Conservation (phyloP, 2,888 invertebrate species). For the Eupithecia inturbata region DNA sequence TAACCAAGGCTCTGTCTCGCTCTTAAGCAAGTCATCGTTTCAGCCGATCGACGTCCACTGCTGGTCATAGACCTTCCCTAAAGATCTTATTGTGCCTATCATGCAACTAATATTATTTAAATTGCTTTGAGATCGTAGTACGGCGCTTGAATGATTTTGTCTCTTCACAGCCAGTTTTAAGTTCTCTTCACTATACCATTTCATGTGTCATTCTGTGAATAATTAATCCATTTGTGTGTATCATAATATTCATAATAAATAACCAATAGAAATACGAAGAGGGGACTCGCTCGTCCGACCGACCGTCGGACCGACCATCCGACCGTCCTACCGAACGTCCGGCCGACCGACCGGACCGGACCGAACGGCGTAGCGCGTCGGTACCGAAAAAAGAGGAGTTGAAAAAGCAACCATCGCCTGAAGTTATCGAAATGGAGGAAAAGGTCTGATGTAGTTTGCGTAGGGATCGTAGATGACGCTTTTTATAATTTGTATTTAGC, state of each 20-base stretch:
- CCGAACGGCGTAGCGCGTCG: constrained; percentile 32
- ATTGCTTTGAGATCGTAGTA: background rate
- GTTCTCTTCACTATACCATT: constrained; percentile 8
- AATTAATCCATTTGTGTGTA: constrained; percentile 29
- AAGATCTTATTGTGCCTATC: background rate
- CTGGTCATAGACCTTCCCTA: background rate
- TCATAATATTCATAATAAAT: constrained; percentile 25
- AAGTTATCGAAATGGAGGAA: constrained; percentile 54
- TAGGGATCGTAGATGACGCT: constrained; percentile 42
- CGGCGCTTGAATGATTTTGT: background rate
- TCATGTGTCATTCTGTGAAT: constrained; percentile 23
- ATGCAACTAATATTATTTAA: background rate
- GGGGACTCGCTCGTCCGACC: constrained; percentile 31
- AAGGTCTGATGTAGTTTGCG: constrained; percentile 49
- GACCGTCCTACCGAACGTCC: constrained; percentile 12
- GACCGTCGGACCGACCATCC: constrained; percentile 24
- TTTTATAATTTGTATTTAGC: constrained; percentile 7
- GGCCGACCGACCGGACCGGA: constrained; percentile 21
- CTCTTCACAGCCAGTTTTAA: constrained; percentile 1
- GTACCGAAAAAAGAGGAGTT: constrained; percentile 41
- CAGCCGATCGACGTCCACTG: background rate
- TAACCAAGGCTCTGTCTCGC: background rate
- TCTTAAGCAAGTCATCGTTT: background rate
- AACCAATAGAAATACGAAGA: constrained; percentile 37
- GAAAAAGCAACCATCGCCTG: constrained; percentile 52